phyloP scores from a whole-genome alignment of 2,113 vertebrate species.

The Craseonycteris thonglongyai region DNA sequence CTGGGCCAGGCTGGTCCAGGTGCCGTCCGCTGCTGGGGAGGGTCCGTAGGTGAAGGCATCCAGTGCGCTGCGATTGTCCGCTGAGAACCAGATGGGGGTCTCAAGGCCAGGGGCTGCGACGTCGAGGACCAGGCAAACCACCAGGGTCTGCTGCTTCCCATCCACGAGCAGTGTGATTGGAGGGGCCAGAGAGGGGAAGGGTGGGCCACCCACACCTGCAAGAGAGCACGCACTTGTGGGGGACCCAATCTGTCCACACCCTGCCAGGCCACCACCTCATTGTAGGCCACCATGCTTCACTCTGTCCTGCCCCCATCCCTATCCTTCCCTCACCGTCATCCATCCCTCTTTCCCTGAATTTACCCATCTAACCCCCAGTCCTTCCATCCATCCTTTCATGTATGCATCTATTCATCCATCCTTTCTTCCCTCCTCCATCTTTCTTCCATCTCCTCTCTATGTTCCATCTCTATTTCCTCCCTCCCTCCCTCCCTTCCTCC shows the following conservation, averaged over 20 bases:
- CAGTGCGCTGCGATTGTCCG: conserved; percentile 60
- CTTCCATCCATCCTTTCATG: neutral
- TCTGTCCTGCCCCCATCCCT: neutral
- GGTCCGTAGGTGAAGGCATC: conserved; percentile 72
- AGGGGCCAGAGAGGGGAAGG: conserved; percentile 66
- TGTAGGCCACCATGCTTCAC: neutral
- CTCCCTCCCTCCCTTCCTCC: too few species aligned
- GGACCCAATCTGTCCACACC: neutral
- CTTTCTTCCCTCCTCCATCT: neutral
- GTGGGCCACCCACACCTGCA: neutral
- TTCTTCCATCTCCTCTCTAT: neutral
- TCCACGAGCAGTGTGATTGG: conserved; percentile 69
- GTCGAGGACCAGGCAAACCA: conserved; percentile 75
- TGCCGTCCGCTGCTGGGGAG: conserved; percentile 62
- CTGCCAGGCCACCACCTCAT: neutral
- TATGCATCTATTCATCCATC: neutral
- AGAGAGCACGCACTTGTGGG: neutral
- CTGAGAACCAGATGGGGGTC: conserved; percentile 75
- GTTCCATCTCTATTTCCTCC: neutral
- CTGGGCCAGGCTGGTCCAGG: conserved; percentile 71
- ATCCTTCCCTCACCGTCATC: neutral
- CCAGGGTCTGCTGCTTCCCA: conserved; percentile 67
- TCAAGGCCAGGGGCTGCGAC: conserved; percentile 19
- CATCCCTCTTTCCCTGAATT: neutral
- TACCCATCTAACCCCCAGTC: neutral